Percentiles rank a stretch among this genome's conserved stretches.
Evolutionary conservation across 2,113 vertebrate species (phyloP).

Genomic region (Connochaetes taurinus): DNA sequence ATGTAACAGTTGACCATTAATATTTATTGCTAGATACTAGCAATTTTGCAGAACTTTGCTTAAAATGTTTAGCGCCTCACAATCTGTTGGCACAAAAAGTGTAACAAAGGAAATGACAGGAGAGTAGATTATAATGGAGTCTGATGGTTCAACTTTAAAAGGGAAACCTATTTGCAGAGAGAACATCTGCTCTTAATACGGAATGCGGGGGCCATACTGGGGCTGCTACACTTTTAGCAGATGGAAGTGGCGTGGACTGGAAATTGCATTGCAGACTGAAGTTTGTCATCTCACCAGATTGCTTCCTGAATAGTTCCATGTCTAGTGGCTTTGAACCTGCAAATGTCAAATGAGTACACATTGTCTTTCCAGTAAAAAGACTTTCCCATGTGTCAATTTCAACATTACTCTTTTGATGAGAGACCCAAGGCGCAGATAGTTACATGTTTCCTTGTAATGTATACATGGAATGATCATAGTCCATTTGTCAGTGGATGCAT

Average conservation of each 20-base stretch:
- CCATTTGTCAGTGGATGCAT: neutral
- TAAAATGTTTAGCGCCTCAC: constrained; percentile 78
- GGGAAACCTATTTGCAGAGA: constrained; percentile 75
- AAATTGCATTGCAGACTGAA: neutral
- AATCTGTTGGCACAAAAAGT: constrained; percentile 75
- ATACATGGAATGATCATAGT: neutral
- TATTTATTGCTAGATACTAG: constrained; percentile 77
- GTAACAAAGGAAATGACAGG: constrained; percentile 74
- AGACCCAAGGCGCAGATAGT: neutral
- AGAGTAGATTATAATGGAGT: constrained; percentile 76
- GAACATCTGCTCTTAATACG: constrained; percentile 75
- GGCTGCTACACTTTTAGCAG: constrained; percentile 70
- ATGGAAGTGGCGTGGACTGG: constrained; percentile 59
- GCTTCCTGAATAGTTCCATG: constrained; percentile 46
- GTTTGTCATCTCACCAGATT: constrained; percentile 67
- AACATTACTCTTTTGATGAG: neutral
- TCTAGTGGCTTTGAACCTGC: constrained; percentile 5
- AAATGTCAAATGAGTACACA: neutral
- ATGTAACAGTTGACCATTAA: constrained; percentile 72
- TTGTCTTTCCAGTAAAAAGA: constrained; percentile 44
- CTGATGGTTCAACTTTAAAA: constrained; percentile 76
- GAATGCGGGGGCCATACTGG: constrained; percentile 19
- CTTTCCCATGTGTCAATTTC: neutral
- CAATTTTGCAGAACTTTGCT: constrained; percentile 75
- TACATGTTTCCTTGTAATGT: neutral